phyloP scores from a whole-genome alignment of 2,113 vertebrate genomes.

The Gasterosteus aculeatus region DNA sequence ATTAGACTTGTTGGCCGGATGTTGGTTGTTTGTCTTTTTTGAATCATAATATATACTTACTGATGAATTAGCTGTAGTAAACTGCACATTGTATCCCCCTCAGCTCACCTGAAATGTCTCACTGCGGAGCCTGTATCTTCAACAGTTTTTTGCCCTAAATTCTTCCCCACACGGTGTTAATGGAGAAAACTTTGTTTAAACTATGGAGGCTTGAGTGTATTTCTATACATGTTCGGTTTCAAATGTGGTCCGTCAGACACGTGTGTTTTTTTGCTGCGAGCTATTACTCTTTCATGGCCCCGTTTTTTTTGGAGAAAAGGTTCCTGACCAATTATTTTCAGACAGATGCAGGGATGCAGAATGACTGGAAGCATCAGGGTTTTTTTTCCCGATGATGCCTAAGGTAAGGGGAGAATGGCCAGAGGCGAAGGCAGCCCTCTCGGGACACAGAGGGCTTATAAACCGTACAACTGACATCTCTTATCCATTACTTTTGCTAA shows the following conservation, averaged over 20 bases:
- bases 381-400: conserved; percentile 94
- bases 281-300: conserved; percentile 81
- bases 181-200: conserved; percentile 65
- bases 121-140: neutral
- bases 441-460: conserved; percentile 93
- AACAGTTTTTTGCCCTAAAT: neutral
- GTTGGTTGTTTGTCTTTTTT: neutral
- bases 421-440: conserved; percentile 95
- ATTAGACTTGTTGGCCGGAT: neutral
- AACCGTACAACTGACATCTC: conserved; percentile 99
- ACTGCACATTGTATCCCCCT: neutral
- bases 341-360: conserved; percentile 99
- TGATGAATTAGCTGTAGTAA: neutral
- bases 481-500: conserved; percentile 99
- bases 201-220: conserved; percentile 36
- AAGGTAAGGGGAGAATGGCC: conserved; percentile 99
- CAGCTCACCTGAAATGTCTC: neutral
- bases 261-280: conserved; percentile 77
- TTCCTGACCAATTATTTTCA: conserved; percentile 99
- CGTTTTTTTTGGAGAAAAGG: conserved; percentile 89
- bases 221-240: conserved; percentile 66
- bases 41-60: neutral
- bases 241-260: conserved; percentile 78
- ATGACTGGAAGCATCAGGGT: conserved; percentile 99
- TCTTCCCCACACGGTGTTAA: conserved; percentile 7